These are phyloP conservation scores for Phalacrocorax carbo DNA, from an alignment of 2,113 vertebrate species.

Conservation along the genomic window DNA sequence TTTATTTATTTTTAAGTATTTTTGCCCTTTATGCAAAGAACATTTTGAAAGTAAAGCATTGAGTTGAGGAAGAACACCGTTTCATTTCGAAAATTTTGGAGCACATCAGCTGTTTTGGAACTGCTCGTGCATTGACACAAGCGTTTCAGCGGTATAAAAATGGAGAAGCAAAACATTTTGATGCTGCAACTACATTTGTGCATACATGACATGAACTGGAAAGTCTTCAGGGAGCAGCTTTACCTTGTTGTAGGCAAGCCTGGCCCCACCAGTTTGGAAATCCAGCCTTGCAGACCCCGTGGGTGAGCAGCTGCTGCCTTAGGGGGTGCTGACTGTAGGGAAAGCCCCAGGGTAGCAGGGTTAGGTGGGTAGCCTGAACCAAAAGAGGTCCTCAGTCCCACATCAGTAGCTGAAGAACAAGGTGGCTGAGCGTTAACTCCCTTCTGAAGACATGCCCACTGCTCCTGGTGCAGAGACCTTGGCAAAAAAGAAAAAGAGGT, in stretches of 20 bases:
- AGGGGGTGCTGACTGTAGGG: neutral
- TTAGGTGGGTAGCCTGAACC: neutral
- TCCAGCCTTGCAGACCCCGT: neutral
- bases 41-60: neutral
- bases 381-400: neutral
- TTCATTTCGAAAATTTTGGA: neutral
- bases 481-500: neutral
- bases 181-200: neutral
- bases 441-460: neutral
- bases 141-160: accelerated
- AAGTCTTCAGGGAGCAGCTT: neutral
- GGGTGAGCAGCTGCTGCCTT: neutral
- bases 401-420: neutral
- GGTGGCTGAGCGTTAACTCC: neutral
- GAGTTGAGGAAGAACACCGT: neutral
- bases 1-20: neutral
- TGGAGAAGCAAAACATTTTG: neutral
- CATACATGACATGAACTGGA: neutral
- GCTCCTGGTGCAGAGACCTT: neutral
- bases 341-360: neutral
- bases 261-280: neutral
- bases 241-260: neutral
- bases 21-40: neutral
- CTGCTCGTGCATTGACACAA: neutral
- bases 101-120: neutral